A percentile compares a stretch with the other conserved stretches of the same genome.
Conservation (phyloP, 2,888 invertebrate species). For the Ellobium chinense region DNA sequence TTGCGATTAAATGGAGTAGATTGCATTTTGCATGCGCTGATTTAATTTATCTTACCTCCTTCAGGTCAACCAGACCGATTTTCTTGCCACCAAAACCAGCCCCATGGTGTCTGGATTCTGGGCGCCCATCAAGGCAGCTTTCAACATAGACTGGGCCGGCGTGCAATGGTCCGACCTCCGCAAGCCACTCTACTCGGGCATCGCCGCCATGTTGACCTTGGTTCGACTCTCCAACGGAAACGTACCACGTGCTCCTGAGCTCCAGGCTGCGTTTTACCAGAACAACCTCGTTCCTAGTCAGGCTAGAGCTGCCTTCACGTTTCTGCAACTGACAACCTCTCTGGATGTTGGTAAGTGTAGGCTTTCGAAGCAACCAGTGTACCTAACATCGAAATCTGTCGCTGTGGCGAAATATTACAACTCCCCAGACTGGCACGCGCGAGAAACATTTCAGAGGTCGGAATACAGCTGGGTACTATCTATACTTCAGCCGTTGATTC, state of each 20-base stretch:
- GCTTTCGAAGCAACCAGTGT: neutral
- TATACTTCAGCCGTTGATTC: too few relatives aligned
- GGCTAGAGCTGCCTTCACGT: conserved; percentile 54
- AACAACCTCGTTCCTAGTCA: conserved; percentile 38
- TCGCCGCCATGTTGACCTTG: conserved; percentile 61
- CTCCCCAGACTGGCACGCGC: too few relatives aligned
- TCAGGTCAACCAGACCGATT: conserved; percentile 56
- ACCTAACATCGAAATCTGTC: too few relatives aligned
- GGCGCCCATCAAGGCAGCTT: conserved; percentile 47
- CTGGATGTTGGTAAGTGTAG: conserved; percentile 55
- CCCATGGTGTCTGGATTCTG: conserved; percentile 28
- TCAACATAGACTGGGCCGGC: conserved; percentile 61
- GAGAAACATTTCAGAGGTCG: too few relatives aligned
- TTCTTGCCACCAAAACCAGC: conserved; percentile 52
- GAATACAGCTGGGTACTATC: too few relatives aligned
- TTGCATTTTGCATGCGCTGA: neutral
- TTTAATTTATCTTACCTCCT: neutral
- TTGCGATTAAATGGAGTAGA: conserved; percentile 39
- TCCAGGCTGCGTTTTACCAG: conserved; percentile 60
- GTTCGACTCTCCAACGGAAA: conserved; percentile 42
- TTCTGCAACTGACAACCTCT: conserved; percentile 52
- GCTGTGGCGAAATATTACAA: neutral
- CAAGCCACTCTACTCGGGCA: conserved; percentile 64
- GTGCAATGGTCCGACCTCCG: conserved; percentile 61
- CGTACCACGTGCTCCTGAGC: conserved; percentile 56